Conservation (phyloP, 1,140 invertebrate species). For the Megalonaias nervosa region DNA sequence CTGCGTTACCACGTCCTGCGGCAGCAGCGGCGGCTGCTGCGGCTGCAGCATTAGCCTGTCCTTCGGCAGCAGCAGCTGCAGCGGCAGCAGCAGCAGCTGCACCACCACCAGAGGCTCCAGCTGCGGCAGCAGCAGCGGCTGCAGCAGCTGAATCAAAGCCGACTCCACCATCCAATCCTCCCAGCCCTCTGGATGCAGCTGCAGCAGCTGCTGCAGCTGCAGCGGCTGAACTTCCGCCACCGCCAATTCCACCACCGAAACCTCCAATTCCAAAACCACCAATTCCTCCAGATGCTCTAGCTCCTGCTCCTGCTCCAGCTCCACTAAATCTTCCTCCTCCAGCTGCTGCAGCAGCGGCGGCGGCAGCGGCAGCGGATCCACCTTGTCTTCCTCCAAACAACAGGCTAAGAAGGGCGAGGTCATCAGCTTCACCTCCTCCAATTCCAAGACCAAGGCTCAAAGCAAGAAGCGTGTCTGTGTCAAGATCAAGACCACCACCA, state of each 20-base stretch:
- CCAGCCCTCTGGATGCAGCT: not conserved
- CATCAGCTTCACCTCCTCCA: constrained; percentile 6
- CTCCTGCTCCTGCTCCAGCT: not conserved
- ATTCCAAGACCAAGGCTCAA: not conserved
- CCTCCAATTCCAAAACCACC: not conserved
- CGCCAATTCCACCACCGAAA: constrained; percentile 2
- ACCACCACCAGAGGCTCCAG: too few species aligned
- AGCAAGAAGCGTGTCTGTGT: constrained; percentile 4
- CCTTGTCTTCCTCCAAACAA: not conserved
- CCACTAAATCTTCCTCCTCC: too few species aligned
- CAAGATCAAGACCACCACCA: not conserved
- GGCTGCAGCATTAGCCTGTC: too few species aligned
- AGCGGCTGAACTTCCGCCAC: not conserved
- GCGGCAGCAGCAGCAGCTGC: too few species aligned
- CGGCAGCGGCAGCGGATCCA: too few species aligned
- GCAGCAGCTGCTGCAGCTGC: not conserved
- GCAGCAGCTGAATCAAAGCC: not conserved
- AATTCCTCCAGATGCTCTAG: constrained; percentile 1
- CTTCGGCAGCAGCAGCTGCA: too few species aligned
- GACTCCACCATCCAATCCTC: not conserved
- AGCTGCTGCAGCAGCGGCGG: too few species aligned
- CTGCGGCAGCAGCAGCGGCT: not conserved
- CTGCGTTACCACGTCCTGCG: not conserved
- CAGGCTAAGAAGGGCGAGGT: not conserved
- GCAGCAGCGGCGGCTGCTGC: too few species aligned